Evolutionary conservation across 2,113 vertebrate genomes (phyloP), one percentile per base, ranked within the genome.

Genomic region (Setophaga kirtlandii): DNA sequence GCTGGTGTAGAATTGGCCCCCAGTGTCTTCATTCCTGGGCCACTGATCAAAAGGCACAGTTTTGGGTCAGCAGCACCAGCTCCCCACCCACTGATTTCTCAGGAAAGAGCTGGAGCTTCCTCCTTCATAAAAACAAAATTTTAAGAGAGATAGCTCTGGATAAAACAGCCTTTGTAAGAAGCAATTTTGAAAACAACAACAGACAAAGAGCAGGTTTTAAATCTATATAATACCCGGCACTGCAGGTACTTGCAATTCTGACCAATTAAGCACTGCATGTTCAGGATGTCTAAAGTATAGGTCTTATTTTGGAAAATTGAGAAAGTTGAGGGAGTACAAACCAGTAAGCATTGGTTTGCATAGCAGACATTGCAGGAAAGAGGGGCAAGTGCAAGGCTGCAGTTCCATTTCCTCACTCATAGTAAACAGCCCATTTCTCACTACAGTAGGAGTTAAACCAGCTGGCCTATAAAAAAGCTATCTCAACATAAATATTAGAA

Each of bases 151-250:
- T 2, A n/a, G 20, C 24, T 62, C 28, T 74, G 73, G 28, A 58
- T 35, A 62, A 53, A 65, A 62, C 20, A 73, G 64, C 25, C 56
- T 50, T 30, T 47, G 35, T 27, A 27, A 82, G 60, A 35, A 56
- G 53, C 0, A 0, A 3, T 56, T 63, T 50, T 1, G 30, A 47
- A 25, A 74, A 50, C 33, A 42, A 17, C 6, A 69, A n/a, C 10
- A 64, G 75, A 47, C 0, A 10, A 56, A 11, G 1, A 5, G 28
- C 4, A 14, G 37, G n/a, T 53, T 90, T 70, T 68, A 83, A 56
- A 67, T 35, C 44, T 44, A 22, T 14, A 0, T 9, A 33, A 62
- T 7, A 39, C 22, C 28, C 71, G 65, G 39, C 50, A 42, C 25
- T 27, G 39, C 59, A 87, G 35, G 25, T 46, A 42, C 22, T 65